Evolutionary conservation across 2,797 vertebrate species (phyloP).

Genomic region (Clarias laeviceps): DNA sequence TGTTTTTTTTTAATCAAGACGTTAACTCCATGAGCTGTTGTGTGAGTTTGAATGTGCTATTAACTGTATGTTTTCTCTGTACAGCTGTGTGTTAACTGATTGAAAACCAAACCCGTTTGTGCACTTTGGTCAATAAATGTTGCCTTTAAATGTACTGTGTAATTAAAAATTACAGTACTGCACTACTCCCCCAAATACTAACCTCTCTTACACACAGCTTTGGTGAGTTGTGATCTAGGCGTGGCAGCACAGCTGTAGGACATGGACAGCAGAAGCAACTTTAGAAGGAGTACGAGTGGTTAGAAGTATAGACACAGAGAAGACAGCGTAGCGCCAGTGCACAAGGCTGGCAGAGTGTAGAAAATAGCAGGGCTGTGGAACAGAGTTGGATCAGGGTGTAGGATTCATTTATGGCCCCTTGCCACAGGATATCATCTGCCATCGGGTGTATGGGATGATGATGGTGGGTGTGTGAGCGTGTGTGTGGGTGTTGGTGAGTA

Average conservation of each 20-base stretch:
- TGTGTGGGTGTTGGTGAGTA: slow-evolving; percentile 6
- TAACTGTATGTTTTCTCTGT: slow-evolving; percentile 27
- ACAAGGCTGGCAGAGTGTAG: slow-evolving; percentile 17
- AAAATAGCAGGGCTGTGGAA: slow-evolving; percentile 15
- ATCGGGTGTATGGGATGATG: slow-evolving; percentile 7
- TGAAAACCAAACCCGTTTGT: neutral
- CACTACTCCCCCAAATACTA: slow-evolving; percentile 25
- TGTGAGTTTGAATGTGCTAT: neutral
- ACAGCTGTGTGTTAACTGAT: neutral
- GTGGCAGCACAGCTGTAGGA: slow-evolving; percentile 29
- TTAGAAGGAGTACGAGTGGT: slow-evolving; percentile 17
- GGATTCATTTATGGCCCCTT: neutral
- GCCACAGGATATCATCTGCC: slow-evolving; percentile 32
- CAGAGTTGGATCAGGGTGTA: slow-evolving; percentile 6
- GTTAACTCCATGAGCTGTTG: neutral
- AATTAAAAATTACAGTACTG: slow-evolving; percentile 19
- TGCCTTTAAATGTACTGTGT: slow-evolving; percentile 4
- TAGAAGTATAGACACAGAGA: slow-evolving; percentile 25
- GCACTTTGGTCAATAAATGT: neutral
- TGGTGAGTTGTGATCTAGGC: slow-evolving; percentile 24
- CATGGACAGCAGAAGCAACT: slow-evolving; percentile 6
- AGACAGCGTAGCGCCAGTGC: neutral
- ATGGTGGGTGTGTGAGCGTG: neutral
- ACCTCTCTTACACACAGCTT: slow-evolving; percentile 32
- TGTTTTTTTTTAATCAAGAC: neutral